These are phyloP conservation scores for Podarcis raffonei DNA, from an alignment of 2,113 vertebrate species.

Conservation along the genomic window DNA sequence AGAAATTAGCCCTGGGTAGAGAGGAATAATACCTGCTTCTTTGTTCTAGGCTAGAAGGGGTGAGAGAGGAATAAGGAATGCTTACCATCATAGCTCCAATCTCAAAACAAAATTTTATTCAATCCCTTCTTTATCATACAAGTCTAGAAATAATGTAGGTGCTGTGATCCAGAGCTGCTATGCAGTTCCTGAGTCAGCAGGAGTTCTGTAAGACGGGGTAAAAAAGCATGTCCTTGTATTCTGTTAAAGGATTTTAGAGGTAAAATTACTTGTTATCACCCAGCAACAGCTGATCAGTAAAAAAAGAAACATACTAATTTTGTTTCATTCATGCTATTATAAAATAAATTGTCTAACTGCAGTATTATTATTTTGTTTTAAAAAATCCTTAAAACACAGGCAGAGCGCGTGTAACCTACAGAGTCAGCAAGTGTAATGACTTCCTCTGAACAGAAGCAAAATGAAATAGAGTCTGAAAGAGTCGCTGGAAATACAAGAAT, in stretches of 20 bases:
- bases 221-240: background rate
- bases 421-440: conserved; percentile 49
- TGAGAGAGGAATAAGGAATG: too few species aligned
- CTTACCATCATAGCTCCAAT: too few species aligned
- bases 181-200: background rate
- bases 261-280: background rate
- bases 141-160: background rate
- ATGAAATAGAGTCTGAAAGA: conserved; percentile 33
- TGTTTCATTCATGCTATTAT: background rate
- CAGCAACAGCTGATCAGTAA: background rate
- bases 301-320: background rate
- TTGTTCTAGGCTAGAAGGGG: too few species aligned
- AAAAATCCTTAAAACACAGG: conserved; percentile 26
- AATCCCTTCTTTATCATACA: too few species aligned
- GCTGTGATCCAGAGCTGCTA: background rate
- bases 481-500: conserved; percentile 7
- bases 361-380: background rate
- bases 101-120: too few species aligned
- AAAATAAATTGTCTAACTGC: background rate
- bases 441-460: conserved; percentile 39
- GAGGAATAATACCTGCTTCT: too few species aligned
- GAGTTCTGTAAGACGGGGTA: background rate
- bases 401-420: conserved; percentile 50
- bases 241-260: background rate
- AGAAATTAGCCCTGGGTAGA: too few species aligned